Evolutionary conservation across 2,797 vertebrate genomes (phyloP).

Genomic region (Bradypodion ventrale): DNA sequence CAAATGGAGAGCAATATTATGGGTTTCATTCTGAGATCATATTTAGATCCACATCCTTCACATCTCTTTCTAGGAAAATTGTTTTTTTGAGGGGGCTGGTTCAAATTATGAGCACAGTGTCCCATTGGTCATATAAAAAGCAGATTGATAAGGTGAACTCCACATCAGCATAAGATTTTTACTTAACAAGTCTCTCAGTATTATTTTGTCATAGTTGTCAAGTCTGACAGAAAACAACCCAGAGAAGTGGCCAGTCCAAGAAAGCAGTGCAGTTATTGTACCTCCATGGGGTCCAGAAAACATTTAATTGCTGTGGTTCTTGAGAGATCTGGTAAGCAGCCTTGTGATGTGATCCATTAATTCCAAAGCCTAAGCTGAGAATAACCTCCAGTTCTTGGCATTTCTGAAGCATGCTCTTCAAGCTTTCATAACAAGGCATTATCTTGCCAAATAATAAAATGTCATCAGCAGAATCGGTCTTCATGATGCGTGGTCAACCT

Average conservation of each 20-base stretch:
- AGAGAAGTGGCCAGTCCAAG: neutral
- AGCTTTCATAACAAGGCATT: neutral
- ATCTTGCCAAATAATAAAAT: neutral
- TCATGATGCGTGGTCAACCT: too few relatives aligned
- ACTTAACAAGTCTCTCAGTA: neutral
- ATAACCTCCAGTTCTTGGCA: neutral
- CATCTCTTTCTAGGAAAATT: neutral
- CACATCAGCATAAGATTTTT: neutral
- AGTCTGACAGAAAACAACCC: neutral
- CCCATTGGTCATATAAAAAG: neutral
- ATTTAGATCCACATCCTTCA: too few relatives aligned
- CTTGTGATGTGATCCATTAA: neutral
- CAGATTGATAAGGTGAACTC: neutral
- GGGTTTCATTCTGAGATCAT: too few relatives aligned
- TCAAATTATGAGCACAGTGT: neutral
- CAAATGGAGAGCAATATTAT: too few relatives aligned
- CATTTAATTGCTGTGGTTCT: neutral
- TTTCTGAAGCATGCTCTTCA: neutral
- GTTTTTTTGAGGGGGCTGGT: neutral
- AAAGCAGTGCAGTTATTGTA: neutral
- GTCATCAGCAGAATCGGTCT: neutral
- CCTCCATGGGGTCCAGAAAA: neutral
- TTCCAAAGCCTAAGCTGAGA: neutral
- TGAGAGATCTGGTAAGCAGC: too few relatives aligned
- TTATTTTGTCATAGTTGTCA: too few relatives aligned